Evolutionary conservation across 2,113 vertebrate genomes (phyloP).

Genomic region (Malaclemys terrapin): DNA sequence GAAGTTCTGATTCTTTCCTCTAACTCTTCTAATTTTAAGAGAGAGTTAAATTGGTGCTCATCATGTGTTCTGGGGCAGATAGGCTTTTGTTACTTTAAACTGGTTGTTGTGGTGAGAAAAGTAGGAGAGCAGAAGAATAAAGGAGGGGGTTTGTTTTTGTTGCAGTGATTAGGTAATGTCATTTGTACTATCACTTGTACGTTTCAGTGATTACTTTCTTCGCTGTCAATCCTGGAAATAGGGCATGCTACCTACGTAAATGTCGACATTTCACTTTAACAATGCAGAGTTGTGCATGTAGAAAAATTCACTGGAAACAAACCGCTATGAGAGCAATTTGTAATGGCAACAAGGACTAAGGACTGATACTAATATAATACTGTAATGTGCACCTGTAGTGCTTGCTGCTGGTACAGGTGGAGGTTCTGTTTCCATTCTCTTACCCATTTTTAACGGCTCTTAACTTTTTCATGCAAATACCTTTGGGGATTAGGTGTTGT

Average conservation of each 20-base stretch:
- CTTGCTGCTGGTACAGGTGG: too few relatives aligned
- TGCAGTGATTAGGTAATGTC: not conserved
- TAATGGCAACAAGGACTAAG: not conserved
- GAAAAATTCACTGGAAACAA: not conserved
- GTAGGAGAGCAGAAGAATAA: not conserved
- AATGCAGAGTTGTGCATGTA: not conserved
- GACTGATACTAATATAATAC: not conserved
- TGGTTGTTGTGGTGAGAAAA: slow-evolving; percentile 13
- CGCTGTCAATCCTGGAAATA: not conserved
- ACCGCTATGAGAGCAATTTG: not conserved
- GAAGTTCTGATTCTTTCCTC: not conserved
- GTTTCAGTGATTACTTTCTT: not conserved
- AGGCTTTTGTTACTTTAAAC: not conserved
- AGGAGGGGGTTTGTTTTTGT: not conserved
- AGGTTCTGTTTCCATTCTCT: not conserved
- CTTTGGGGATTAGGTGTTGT: not conserved
- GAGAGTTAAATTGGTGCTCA: too few relatives aligned
- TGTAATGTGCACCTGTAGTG: not conserved
- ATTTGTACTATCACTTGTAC: not conserved
- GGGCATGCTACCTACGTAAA: not conserved
- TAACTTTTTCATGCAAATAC: not conserved
- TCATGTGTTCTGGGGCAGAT: not conserved
- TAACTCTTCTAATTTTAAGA: not conserved
- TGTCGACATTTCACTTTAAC: not conserved
- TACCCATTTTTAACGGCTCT: not conserved